These are phyloP conservation scores for Microctenopoma stevenorrisi DNA, from an alignment of 2,797 vertebrate species.

Conservation along the genomic window DNA sequence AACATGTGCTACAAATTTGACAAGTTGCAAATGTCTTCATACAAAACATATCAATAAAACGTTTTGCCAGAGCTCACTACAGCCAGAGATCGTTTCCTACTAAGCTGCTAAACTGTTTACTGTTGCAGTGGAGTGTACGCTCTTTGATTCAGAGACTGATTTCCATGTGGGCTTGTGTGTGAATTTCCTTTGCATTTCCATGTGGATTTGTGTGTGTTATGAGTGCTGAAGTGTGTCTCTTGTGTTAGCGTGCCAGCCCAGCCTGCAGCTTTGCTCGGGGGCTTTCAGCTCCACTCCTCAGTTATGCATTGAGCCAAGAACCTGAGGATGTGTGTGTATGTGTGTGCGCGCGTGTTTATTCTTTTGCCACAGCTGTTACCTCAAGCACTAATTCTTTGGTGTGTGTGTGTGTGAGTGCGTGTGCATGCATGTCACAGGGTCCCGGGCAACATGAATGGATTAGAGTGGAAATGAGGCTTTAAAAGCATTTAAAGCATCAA, in stretches of 20 bases:
- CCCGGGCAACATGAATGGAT: slow-evolving; percentile 11
- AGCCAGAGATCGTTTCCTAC: too few relatives aligned
- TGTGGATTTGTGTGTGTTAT: slow-evolving; percentile 13
- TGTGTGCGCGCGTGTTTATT: slow-evolving; percentile 38
- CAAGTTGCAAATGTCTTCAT: too few relatives aligned
- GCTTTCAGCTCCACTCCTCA: slow-evolving; percentile 50
- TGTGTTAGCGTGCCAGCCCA: slow-evolving; percentile 9
- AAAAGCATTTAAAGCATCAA: slow-evolving; percentile 25
- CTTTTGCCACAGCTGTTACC: slow-evolving; percentile 52
- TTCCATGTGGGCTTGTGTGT: slow-evolving; percentile 1
- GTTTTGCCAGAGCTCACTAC: too few relatives aligned
- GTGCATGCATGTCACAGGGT: slow-evolving; percentile 17
- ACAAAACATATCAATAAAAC: too few relatives aligned
- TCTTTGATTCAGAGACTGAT: slow-evolving; percentile 7
- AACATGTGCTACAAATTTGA: too few relatives aligned
- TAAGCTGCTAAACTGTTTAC: too few relatives aligned
- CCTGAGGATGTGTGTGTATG: slow-evolving; percentile 18
- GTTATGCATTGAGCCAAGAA: slow-evolving; percentile 42
- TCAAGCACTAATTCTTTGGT: slow-evolving; percentile 37
- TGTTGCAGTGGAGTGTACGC: too few relatives aligned
- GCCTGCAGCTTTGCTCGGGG: slow-evolving; percentile 53
- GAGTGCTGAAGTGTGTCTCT: not conserved
- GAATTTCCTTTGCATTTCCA: slow-evolving; percentile 5
- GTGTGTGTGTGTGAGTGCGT: slow-evolving; percentile 12
- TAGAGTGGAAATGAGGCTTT: slow-evolving; percentile 23